These are phyloP conservation scores for Xylocopa sonorina DNA, from an alignment of 1,140 invertebrate species.

Conservation along the genomic window DNA sequence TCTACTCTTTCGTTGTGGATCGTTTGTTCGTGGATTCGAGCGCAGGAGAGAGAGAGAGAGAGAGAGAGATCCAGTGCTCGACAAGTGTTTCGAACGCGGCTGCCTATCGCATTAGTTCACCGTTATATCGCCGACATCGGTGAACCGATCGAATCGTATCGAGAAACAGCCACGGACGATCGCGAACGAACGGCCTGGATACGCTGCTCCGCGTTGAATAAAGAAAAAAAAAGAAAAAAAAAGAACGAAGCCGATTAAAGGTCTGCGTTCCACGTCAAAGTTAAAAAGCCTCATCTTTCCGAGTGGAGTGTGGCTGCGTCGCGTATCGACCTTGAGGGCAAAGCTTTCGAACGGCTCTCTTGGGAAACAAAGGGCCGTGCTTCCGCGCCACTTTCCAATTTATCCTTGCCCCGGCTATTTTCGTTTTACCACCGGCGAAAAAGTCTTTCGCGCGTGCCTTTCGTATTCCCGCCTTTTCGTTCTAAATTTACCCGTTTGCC, in stretches of 20 bases:
- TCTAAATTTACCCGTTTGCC: constrained; percentile 38
- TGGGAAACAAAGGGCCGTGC: not conserved
- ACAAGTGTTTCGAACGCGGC: not conserved
- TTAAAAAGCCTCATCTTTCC: not conserved
- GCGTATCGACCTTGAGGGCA: not conserved
- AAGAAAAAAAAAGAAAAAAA: not conserved
- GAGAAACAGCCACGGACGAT: too few relatives aligned
- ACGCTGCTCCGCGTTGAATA: not conserved
- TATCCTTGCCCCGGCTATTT: not conserved
- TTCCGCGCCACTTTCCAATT: constrained; percentile 17
- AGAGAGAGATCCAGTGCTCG: not conserved
- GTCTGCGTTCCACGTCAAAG: not conserved
- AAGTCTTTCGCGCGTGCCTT: not conserved
- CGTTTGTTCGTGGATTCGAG: not conserved
- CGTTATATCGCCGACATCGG: not conserved
- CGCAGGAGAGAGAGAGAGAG: too few relatives aligned
- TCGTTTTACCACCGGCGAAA: not conserved
- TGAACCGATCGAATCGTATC: not conserved
- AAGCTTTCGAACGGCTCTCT: not conserved
- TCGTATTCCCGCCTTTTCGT: not conserved
- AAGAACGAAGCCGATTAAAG: not conserved
- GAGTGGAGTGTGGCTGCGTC: too few relatives aligned
- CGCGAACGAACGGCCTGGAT: too few relatives aligned
- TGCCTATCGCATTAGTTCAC: too few relatives aligned
- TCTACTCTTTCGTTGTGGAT: constrained; percentile 14